Conservation (phyloP, 2,113 vertebrate genomes). For the Pontoporia blainvillei region DNA sequence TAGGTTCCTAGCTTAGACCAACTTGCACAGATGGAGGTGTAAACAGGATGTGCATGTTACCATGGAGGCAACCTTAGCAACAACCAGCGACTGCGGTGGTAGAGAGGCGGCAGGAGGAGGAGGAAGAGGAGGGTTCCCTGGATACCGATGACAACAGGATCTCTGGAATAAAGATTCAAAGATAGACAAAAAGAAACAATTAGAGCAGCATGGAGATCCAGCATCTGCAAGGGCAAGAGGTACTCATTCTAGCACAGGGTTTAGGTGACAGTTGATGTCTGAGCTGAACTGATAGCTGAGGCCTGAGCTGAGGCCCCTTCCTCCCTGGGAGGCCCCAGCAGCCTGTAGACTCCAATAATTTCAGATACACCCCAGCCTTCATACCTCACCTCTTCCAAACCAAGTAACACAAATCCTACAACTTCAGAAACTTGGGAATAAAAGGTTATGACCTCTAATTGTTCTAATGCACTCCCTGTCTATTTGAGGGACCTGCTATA, state of each 20-base stretch:
- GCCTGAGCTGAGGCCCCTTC: background rate
- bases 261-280: slow-evolving; percentile 30
- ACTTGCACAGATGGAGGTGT: slow-evolving; percentile 78
- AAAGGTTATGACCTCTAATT: background rate
- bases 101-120: slow-evolving; percentile 72
- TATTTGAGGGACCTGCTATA: background rate
- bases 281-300: background rate
- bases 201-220: slow-evolving; percentile 4
- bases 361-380: background rate
- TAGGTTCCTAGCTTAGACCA: slow-evolving; percentile 79
- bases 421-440: background rate
- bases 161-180: slow-evolving; percentile 79
- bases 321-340: background rate
- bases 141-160: slow-evolving; percentile 79
- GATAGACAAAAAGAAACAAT: slow-evolving; percentile 64
- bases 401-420: background rate
- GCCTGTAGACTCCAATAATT: background rate
- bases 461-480: background rate
- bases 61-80: slow-evolving; percentile 83
- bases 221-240: background rate
- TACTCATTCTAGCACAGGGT: background rate
- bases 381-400: background rate
- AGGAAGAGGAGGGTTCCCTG: slow-evolving; percentile 75
- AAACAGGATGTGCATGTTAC: slow-evolving; percentile 85
- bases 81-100: slow-evolving; percentile 72